phyloP scores from a whole-genome alignment of 2,888 invertebrate species.

The Athripsodes cinereus region DNA sequence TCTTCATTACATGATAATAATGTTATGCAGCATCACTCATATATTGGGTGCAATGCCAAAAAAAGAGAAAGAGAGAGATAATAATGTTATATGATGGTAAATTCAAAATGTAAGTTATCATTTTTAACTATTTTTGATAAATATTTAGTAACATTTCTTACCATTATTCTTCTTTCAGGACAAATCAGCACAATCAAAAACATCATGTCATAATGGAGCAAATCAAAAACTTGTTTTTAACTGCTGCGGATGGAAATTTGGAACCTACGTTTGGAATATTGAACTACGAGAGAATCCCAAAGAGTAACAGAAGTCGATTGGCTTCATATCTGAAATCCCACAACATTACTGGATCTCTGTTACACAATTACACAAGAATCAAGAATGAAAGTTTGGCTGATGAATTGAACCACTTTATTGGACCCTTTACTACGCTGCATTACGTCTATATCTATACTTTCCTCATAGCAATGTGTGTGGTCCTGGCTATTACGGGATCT shows the following conservation, averaged over 20 bases:
- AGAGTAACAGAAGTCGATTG: slow-evolving; percentile 1
- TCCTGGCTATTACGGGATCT: slow-evolving; percentile 49
- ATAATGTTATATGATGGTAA: too few relatives aligned
- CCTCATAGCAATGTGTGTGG: slow-evolving; percentile 39
- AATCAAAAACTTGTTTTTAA: slow-evolving; percentile 22
- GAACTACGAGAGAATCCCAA: slow-evolving; percentile 11
- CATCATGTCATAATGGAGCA: slow-evolving; percentile 10
- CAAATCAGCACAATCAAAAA: slow-evolving; percentile 21
- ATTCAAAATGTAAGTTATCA: too few relatives aligned
- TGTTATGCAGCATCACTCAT: too few relatives aligned
- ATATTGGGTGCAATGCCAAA: too few relatives aligned
- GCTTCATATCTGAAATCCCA: slow-evolving; percentile 6
- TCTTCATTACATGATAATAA: too few relatives aligned
- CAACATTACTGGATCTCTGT: slow-evolving; percentile 7
- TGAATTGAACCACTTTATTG: slow-evolving; percentile 29
- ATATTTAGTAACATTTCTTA: too few relatives aligned
- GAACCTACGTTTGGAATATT: slow-evolving; percentile 20
- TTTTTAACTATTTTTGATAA: too few relatives aligned
- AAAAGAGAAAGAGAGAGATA: too few relatives aligned
- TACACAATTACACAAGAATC: slow-evolving; percentile 5
- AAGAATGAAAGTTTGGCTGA: not conserved
- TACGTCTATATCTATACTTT: slow-evolving; percentile 39
- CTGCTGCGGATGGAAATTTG: slow-evolving; percentile 21
- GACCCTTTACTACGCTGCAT: slow-evolving; percentile 37
- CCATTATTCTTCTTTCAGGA: slow-evolving; percentile 24